Evolutionary conservation across 2,888 invertebrate species (phyloP), one percentile per base, ranked within the genome.

Genomic region (Tricholauxania praeusta): DNA sequence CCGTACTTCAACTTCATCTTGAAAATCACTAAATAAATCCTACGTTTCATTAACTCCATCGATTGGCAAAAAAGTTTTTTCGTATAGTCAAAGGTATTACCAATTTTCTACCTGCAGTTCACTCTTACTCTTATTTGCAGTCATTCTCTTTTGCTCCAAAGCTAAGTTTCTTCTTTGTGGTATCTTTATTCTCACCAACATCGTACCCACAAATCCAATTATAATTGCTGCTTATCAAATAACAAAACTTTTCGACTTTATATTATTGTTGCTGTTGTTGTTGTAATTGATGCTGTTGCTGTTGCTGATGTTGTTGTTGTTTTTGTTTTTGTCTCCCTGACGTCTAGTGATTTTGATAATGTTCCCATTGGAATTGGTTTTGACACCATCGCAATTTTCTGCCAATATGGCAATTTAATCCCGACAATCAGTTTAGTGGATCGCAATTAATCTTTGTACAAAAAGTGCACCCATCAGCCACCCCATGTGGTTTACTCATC

Each of bases 231-330:
- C 55, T 63, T 72, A 68, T 72, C 68, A 55, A 63, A 67, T 68
- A 73, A 69, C 63, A 52, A 73, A 73, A 55, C 70, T 65, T 62
- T 63, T 62, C 59, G 62, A 53, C 48, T 60, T 62, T 47, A 53
- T 70, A 59, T 22, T 60, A 51, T 57, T 60, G 60, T 51, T 81
- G 77, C 77, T 80, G 78, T 78, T 79, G 78, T 78, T 82, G 66
- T 69, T 74, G 78, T 79, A 77, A 77, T 79, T 80, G 76, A 66
- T 72, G 68, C 75, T 75, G 69, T 74, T 74, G 66, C 72, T 75
- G 72, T 75, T 72, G 62, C 64, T 73, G 70, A 68, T 66, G 72
- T 68, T 71, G 76, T 74, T 77, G 77, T 76, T 80, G 76, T 72
- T 80, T 75, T 77, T 81, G 79, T 81, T 76, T 79, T 82, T 32